Percentiles rank a stretch among this genome's conserved stretches.
phyloP scores from a whole-genome alignment of 1,140 invertebrate species.

The Microplitis demolitor region DNA sequence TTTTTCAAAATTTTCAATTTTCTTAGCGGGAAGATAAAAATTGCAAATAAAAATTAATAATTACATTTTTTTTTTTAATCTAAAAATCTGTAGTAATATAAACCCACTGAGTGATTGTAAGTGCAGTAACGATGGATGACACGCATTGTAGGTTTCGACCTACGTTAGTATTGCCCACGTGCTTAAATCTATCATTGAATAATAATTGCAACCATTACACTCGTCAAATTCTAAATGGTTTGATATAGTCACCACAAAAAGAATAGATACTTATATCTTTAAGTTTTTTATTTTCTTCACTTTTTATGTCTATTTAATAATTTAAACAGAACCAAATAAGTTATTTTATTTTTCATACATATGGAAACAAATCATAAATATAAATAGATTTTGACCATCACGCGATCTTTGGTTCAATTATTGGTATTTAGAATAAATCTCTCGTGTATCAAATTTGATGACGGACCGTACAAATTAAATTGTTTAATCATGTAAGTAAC shows the following conservation, averaged over 20 bases:
- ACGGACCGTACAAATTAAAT: too few relatives aligned
- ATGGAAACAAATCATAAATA: too few relatives aligned
- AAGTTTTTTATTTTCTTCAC: not conserved
- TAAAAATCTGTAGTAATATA: not conserved
- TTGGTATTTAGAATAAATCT: too few relatives aligned
- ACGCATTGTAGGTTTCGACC: constrained; percentile 9
- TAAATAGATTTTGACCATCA: too few relatives aligned
- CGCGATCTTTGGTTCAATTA: too few relatives aligned
- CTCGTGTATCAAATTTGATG: too few relatives aligned
- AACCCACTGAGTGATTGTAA: not conserved
- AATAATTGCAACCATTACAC: constrained; percentile 17
- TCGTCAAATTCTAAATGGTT: constrained; percentile 8
- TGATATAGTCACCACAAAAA: not conserved
- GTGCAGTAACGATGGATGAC: constrained; percentile 3
- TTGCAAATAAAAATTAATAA: constrained; percentile 1
- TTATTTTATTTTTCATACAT: too few relatives aligned
- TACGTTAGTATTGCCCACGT: constrained; percentile 5
- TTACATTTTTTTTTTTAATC: not conserved
- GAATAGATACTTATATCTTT: not conserved
- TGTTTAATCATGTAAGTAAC: too few relatives aligned
- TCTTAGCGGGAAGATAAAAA: constrained; percentile 10
- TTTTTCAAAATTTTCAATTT: too few relatives aligned
- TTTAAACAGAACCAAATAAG: too few relatives aligned
- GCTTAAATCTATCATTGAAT: constrained; percentile 13
- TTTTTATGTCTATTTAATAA: too few relatives aligned